A percentile compares a stretch with the other conserved stretches of the same genome.
Evolutionary conservation across 2,797 vertebrate genomes (phyloP).

Genomic region (Novumbra hubbsi): DNA sequence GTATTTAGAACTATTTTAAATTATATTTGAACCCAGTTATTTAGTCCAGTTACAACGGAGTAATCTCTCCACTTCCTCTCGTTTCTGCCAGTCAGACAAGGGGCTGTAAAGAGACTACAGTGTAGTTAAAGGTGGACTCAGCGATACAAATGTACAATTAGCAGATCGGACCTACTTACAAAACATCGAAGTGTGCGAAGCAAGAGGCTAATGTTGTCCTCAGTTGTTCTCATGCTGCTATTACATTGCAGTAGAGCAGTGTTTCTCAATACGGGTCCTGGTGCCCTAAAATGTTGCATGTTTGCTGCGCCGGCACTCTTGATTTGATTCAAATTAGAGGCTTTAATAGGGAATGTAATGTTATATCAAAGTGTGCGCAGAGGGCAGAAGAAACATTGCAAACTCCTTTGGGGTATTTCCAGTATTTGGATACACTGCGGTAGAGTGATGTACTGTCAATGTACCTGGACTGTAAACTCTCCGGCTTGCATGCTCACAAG

Average conservation of each 20-base stretch:
- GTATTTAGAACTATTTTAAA: not conserved
- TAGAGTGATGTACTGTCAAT: not conserved
- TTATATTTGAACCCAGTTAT: not conserved
- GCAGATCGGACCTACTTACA: not conserved
- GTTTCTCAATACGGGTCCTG: not conserved
- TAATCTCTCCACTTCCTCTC: not conserved
- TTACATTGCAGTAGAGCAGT: not conserved
- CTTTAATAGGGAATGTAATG: no score
- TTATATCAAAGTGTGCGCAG: no score
- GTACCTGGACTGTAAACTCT: not conserved
- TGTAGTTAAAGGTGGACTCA: not conserved
- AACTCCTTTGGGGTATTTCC: no score
- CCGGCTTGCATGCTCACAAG: not conserved
- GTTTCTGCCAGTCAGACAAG: not conserved
- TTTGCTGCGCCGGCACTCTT: no score
- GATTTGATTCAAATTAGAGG: no score
- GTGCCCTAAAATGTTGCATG: no score
- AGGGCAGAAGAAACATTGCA: no score
- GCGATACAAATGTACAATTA: constrained; percentile 2
- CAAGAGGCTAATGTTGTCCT: not conserved
- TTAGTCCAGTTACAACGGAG: not conserved
- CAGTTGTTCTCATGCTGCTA: not conserved
- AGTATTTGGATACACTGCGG: not conserved
- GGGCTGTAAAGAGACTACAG: not conserved
- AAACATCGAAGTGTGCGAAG: not conserved